Evolutionary conservation across 2,888 invertebrate genomes (phyloP).

Genomic region (Leptura quadrifasciata): DNA sequence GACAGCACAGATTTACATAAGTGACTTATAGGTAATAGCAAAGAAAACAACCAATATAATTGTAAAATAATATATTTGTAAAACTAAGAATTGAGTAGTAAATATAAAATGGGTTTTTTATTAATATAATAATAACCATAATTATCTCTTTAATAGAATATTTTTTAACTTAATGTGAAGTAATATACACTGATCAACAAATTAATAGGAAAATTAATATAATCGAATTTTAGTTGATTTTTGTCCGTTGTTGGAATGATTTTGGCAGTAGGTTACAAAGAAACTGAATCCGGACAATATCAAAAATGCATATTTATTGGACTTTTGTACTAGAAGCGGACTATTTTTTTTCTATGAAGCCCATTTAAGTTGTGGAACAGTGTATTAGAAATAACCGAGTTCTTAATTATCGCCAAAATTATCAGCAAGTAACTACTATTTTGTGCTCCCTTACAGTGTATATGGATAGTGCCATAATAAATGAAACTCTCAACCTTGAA

Average conservation of each 20-base stretch:
- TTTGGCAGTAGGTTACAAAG: background rate
- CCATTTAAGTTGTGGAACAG: slow-evolving; percentile 30
- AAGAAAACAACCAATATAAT: background rate
- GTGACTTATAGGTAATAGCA: no score
- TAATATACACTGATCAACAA: slow-evolving; percentile 40
- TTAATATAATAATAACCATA: slow-evolving; percentile 26
- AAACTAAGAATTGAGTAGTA: slow-evolving; percentile 31
- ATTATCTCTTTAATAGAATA: background rate
- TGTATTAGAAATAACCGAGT: slow-evolving; percentile 21
- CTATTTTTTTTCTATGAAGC: slow-evolving; percentile 27
- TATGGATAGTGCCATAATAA: slow-evolving; percentile 19
- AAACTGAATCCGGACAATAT: slow-evolving; percentile 1
- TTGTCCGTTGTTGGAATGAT: background rate
- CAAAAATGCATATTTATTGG: slow-evolving; percentile 11
- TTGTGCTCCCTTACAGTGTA: slow-evolving; percentile 32
- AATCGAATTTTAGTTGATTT: background rate
- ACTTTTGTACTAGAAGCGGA: background rate
- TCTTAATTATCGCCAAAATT: slow-evolving; percentile 21
- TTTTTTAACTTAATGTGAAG: background rate
- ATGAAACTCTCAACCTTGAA: slow-evolving; percentile 1
- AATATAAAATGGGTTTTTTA: slow-evolving; percentile 12
- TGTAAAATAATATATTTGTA: slow-evolving; percentile 32
- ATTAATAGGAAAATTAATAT: slow-evolving; percentile 1
- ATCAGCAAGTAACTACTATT: slow-evolving; percentile 31
- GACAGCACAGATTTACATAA: no score